Evolutionary conservation across 2,888 invertebrate genomes (phyloP).

Genomic region (Dryomyza anilis): DNA sequence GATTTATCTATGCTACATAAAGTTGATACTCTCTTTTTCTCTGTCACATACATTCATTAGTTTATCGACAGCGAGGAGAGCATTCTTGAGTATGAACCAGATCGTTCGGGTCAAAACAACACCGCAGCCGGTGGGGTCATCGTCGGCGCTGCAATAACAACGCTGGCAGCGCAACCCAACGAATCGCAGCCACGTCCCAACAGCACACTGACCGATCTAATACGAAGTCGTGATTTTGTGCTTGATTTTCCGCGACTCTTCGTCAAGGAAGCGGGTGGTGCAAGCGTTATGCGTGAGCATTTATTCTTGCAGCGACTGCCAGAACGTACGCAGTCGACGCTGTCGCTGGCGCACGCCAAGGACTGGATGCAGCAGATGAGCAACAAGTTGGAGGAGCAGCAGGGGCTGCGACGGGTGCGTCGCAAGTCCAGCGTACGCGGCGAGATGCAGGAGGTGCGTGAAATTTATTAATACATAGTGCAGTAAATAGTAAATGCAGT

Average conservation of each 20-base stretch:
- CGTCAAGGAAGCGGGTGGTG: constrained; percentile 47
- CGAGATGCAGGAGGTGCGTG: constrained; percentile 51
- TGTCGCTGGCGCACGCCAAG: constrained; percentile 50
- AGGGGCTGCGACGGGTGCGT: constrained; percentile 44
- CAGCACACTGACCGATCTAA: constrained; percentile 45
- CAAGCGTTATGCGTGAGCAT: constrained; percentile 44
- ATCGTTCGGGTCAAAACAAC: constrained; percentile 58
- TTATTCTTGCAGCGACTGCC: constrained; percentile 47
- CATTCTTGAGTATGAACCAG: constrained; percentile 74
- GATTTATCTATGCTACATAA: no score
- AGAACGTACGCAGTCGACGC: constrained; percentile 56
- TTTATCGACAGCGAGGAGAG: constrained; percentile 86
- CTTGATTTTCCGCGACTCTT: constrained; percentile 54
- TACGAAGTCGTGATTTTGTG: constrained; percentile 54
- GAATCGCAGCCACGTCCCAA: constrained; percentile 21
- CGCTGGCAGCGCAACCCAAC: neutral
- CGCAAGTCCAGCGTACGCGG: constrained; percentile 39
- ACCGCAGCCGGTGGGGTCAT: constrained; percentile 51
- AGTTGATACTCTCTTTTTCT: neutral
- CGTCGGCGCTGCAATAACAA: constrained; percentile 5
- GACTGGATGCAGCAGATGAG: constrained; percentile 49
- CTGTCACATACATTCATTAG: constrained; percentile 59
- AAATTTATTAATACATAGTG: neutral
- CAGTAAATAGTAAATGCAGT: no score
- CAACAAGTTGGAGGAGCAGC: constrained; percentile 55